Conservation (phyloP, 2,113 vertebrate genomes). For the Tenrec ecaudatus region DNA sequence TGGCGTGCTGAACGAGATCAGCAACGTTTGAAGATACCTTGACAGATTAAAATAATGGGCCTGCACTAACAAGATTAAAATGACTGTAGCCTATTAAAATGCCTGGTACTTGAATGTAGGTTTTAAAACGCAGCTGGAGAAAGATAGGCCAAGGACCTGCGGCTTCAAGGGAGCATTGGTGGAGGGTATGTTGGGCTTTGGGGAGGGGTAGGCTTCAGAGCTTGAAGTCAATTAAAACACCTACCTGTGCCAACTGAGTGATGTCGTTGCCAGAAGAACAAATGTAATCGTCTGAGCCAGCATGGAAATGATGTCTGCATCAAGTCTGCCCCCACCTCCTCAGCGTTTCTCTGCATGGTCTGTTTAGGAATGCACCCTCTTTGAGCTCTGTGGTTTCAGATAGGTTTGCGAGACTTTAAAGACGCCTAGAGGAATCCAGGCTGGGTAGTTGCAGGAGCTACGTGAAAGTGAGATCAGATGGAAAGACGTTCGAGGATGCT, state of each 20-base stretch:
- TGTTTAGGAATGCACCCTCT: background rate
- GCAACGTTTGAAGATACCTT: background rate
- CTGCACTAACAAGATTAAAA: conserved; percentile 47
- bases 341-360: background rate
- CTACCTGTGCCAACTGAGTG: background rate
- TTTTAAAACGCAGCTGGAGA: conserved; percentile 13
- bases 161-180: background rate
- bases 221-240: conserved; percentile 16
- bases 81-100: conserved; percentile 58
- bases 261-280: background rate
- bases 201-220: background rate
- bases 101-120: conserved; percentile 24
- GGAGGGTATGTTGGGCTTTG: background rate
- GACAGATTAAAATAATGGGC: background rate
- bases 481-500: background rate
- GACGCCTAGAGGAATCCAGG: background rate
- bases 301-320: background rate
- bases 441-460: background rate
- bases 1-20: background rate
- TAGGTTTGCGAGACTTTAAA: background rate
- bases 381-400: background rate
- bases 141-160: background rate
- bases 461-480: background rate
- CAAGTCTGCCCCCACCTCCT: background rate
- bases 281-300: background rate